Evolutionary conservation across 2,797 vertebrate species (phyloP).

Genomic region (Sphenodon punctatus): DNA sequence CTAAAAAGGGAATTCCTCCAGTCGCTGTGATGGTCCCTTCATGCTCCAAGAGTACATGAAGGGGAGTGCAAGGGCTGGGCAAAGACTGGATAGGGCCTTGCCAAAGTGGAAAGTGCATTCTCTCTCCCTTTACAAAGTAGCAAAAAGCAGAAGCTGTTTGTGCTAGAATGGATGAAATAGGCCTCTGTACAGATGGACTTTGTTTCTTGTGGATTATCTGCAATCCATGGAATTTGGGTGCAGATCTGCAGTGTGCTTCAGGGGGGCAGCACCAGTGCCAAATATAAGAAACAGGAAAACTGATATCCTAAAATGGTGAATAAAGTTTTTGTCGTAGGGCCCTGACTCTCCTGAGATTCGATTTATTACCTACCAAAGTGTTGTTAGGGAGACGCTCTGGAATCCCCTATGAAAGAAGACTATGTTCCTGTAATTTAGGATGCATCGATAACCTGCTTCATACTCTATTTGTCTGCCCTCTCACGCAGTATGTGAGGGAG

Average conservation of each 20-base stretch:
- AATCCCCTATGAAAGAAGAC: no score
- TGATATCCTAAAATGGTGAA: no score
- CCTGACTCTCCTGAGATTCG: no score
- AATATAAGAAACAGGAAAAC: rapidly evolving
- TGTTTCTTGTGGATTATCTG: neutral
- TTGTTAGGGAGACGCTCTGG: no score
- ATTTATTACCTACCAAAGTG: no score
- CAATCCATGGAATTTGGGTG: neutral
- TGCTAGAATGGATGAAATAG: neutral
- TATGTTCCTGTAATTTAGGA: no score
- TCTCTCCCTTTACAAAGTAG: neutral
- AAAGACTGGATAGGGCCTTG: neutral
- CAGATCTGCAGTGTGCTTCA: rapidly evolving
- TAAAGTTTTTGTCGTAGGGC: no score
- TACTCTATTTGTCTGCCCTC: no score
- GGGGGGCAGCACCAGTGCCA: neutral
- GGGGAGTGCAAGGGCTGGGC: neutral
- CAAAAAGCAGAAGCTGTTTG: constrained; percentile 15
- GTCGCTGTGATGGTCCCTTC: constrained; percentile 7
- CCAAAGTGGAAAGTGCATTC: neutral
- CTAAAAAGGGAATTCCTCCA: constrained; percentile 16
- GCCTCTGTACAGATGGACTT: neutral
- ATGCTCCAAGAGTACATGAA: neutral
- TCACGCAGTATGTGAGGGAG: no score
- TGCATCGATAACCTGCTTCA: no score